phyloP scores from a whole-genome alignment of 2,888 invertebrate genomes.

The Patella depressa region DNA sequence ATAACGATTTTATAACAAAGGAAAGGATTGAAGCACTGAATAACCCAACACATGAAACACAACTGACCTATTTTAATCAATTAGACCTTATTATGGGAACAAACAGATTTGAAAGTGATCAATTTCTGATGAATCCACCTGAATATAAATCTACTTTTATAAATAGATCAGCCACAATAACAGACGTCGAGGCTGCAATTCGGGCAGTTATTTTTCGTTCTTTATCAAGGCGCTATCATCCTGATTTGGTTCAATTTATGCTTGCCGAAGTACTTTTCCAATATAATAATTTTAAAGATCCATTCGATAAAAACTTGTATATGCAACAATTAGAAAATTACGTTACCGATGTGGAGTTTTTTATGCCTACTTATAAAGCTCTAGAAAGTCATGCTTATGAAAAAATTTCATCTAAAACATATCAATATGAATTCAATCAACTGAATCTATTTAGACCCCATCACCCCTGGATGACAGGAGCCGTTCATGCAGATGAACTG shows the following conservation, averaged over 20 bases:
- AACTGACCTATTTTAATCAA: background rate
- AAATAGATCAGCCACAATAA: background rate
- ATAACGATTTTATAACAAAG: background rate
- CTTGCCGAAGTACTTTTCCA: background rate
- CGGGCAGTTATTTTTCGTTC: background rate
- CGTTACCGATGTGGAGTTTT: background rate
- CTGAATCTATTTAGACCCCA: background rate
- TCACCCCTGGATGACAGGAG: background rate
- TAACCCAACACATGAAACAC: background rate
- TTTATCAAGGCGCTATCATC: background rate
- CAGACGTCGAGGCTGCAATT: background rate
- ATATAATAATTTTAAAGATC: background rate
- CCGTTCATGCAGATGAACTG: background rate
- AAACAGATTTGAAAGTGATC: background rate
- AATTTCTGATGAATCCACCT: background rate
- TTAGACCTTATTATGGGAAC: background rate
- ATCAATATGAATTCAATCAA: background rate
- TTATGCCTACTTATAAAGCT: background rate
- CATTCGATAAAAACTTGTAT: background rate
- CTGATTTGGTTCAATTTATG: background rate
- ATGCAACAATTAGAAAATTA: background rate
- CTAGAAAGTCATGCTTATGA: background rate
- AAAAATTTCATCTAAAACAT: background rate
- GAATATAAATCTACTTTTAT: background rate
- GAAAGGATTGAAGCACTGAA: background rate